Evolutionary conservation across 2,888 invertebrate genomes (phyloP).

Genomic region (Coecobrya sp.): DNA sequence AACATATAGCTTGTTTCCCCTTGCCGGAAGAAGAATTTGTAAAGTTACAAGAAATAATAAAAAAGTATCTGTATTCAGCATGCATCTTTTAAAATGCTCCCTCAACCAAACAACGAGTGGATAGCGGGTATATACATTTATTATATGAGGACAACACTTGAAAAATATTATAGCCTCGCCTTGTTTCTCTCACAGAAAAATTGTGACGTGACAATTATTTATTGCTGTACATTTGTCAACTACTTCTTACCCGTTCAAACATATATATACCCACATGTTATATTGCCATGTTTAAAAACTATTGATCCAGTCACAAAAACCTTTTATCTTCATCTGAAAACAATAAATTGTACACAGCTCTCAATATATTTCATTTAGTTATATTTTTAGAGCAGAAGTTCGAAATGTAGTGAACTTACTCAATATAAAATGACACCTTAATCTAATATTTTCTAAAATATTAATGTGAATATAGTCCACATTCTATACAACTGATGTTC

Average conservation of each 20-base stretch:
- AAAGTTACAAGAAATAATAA: neutral
- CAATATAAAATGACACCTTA: too few species aligned
- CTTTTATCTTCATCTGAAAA: slow-evolving; percentile 49
- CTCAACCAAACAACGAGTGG: neutral
- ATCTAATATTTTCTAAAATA: too few species aligned
- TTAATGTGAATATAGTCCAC: too few species aligned
- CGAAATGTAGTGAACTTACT: too few species aligned
- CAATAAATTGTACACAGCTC: neutral
- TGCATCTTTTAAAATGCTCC: neutral
- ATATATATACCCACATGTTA: neutral
- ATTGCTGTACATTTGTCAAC: neutral
- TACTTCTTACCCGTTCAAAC: neutral
- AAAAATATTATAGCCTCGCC: neutral
- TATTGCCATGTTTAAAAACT: neutral
- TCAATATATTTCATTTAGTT: neutral
- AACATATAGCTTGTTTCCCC: neutral
- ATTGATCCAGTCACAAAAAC: neutral
- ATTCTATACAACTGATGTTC: too few species aligned
- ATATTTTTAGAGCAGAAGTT: too few species aligned
- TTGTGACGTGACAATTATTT: neutral
- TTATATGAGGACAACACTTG: neutral
- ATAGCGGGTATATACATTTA: neutral
- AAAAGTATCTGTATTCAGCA: neutral
- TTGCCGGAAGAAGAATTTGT: neutral
- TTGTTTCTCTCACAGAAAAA: neutral